phyloP scores from a whole-genome alignment of 2,797 vertebrate species.

The Mormyrops boulengeri region DNA sequence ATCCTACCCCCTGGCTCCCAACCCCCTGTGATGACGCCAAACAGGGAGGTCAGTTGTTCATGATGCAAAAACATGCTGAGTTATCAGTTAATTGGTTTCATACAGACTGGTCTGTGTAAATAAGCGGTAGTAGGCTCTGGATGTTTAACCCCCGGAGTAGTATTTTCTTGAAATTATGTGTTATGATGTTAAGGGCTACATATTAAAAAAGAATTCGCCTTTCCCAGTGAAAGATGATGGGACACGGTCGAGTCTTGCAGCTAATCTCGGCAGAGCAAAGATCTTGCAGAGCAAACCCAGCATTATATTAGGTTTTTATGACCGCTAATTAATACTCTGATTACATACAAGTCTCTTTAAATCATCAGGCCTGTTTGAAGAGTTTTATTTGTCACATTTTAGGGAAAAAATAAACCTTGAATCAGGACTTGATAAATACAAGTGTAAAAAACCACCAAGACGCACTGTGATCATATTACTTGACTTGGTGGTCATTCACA shows the following conservation, averaged over 20 bases:
- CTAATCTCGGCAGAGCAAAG: background rate
- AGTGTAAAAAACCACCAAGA: background rate
- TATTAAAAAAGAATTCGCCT: background rate
- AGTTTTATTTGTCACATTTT: background rate
- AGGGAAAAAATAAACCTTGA: background rate
- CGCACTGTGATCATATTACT: background rate
- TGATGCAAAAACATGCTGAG: background rate
- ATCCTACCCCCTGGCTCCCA: slow-evolving; percentile 85
- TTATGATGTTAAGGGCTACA: background rate
- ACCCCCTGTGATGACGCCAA: slow-evolving; percentile 73
- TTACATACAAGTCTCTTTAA: background rate
- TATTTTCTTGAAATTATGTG: background rate
- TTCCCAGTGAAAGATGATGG: background rate
- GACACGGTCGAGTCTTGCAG: background rate
- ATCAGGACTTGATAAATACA: background rate
- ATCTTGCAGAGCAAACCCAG: background rate
- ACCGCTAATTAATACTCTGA: background rate
- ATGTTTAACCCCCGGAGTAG: background rate
- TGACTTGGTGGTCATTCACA: background rate
- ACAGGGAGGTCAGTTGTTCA: slow-evolving; percentile 75
- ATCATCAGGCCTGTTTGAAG: background rate
- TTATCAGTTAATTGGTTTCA: background rate
- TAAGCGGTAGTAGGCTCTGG: background rate
- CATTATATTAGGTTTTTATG: background rate
- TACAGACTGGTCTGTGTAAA: background rate